These are phyloP conservation scores for Lagodon rhomboides DNA, from an alignment of 2,797 vertebrate species.

Conservation along the genomic window DNA sequence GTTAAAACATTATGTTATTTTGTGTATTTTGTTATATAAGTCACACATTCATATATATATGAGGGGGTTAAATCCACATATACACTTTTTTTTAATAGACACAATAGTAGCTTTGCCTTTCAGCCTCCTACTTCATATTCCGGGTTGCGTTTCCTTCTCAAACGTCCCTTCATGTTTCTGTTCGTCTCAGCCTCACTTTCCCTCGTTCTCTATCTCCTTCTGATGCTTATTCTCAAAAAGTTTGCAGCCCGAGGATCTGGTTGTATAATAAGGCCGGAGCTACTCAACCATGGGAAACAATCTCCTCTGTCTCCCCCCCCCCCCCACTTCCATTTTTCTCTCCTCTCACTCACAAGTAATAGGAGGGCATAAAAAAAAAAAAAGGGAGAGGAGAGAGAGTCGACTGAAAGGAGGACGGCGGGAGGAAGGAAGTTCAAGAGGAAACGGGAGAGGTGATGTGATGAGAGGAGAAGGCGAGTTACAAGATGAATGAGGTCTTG, in stretches of 20 bases:
- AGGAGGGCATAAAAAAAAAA: neutral
- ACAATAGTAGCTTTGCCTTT: neutral
- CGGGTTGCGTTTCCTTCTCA: constrained; percentile 3
- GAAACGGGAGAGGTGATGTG: constrained; percentile 26
- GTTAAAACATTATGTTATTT: neutral
- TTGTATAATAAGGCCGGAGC: constrained; percentile 62
- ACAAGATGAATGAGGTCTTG: constrained; percentile 17
- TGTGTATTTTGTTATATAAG: neutral
- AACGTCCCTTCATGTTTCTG: constrained; percentile 4
- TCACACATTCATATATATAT: no score
- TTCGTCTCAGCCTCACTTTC: constrained; percentile 5
- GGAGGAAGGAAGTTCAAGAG: constrained; percentile 23
- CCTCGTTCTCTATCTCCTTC: constrained; percentile 8
- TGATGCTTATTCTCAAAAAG: constrained; percentile 43
- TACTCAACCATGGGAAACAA: constrained; percentile 63
- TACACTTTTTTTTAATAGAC: neutral
- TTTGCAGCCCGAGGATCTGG: constrained; percentile 51
- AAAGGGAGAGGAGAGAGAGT: neutral
- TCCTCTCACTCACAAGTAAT: constrained; percentile 44
- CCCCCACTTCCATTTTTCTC: constrained; percentile 45
- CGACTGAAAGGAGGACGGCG: neutral
- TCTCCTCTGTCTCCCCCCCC: constrained; percentile 52
- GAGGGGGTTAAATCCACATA: no score
- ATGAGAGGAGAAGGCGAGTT: constrained; percentile 47
- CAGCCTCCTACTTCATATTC: neutral